Conservation (phyloP, 2,888 invertebrate genomes). For the Sepioteuthis lessoniana region DNA sequence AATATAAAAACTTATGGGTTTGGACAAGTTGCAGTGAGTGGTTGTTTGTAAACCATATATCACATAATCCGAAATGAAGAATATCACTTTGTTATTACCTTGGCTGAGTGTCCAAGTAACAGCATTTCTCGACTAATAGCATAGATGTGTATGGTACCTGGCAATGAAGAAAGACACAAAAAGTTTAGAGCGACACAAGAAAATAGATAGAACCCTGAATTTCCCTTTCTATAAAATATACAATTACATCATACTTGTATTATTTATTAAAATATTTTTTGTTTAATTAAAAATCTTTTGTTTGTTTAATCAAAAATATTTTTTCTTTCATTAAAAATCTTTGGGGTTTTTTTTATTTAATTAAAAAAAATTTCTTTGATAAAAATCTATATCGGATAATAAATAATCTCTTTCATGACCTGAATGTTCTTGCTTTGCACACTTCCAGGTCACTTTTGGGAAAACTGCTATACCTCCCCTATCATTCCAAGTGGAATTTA, state of each 20-base stretch:
- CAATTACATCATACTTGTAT: background rate
- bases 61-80: too few relatives aligned
- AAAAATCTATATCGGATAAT: background rate
- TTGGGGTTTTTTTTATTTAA: too few relatives aligned
- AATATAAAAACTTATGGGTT: too few relatives aligned
- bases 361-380: too few relatives aligned
- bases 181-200: too few relatives aligned
- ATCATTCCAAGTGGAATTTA: too few relatives aligned
- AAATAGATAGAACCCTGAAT: background rate
- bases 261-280: too few relatives aligned
- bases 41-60: too few relatives aligned
- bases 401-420: background rate
- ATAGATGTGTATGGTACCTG: constrained; percentile 75
- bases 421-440: too few relatives aligned
- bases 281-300: background rate
- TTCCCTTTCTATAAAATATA: background rate
- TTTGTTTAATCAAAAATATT: background rate
- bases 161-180: constrained; percentile 49
- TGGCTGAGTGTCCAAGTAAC: constrained; percentile 72
- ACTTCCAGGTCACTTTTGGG: too few relatives aligned
- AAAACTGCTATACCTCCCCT: too few relatives aligned
- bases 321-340: background rate
- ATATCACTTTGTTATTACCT: constrained; percentile 59
- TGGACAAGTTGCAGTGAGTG: too few relatives aligned
- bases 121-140: constrained; percentile 73